Conservation (phyloP, 2,113 vertebrate genomes). For the Protobothrops mucrosquamatus region DNA sequence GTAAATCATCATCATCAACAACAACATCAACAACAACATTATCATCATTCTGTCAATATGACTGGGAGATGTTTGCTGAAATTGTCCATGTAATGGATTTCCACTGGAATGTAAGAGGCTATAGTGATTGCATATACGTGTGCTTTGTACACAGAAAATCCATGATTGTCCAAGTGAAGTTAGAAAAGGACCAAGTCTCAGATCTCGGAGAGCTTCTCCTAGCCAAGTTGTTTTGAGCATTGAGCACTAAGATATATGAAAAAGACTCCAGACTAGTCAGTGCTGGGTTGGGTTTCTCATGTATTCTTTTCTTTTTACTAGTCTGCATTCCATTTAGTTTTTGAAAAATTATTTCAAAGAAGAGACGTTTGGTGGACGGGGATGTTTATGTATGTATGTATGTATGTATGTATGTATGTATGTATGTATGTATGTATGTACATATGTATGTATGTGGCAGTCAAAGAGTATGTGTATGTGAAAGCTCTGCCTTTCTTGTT, state of each 20-base stretch:
- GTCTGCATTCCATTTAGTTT: not conserved
- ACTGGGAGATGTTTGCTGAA: not conserved
- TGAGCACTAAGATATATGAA: not conserved
- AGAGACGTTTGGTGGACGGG: not conserved
- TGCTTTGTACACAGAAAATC: not conserved
- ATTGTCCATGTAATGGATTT: not conserved
- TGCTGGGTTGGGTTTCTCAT: not conserved
- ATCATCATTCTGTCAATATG: not conserved
- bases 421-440: too few species aligned
- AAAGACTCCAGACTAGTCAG: not conserved
- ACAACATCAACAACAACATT: not conserved
- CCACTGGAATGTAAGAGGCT: not conserved
- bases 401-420: too few species aligned
- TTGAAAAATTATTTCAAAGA: not conserved
- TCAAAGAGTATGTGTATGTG: not conserved
- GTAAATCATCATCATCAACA: not conserved
- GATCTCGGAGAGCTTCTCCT: not conserved
- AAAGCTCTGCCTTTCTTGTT: not conserved
- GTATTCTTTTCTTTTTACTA: not conserved
- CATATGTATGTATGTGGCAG: not conserved
- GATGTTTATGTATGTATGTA: not conserved
- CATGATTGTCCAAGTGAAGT: not conserved
- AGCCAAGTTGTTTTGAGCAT: not conserved
- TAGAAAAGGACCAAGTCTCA: not conserved
- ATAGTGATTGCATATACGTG: too few species aligned